Conservation (phyloP, 2,888 invertebrate genomes). For the Dasysyrphus albostriatus region DNA sequence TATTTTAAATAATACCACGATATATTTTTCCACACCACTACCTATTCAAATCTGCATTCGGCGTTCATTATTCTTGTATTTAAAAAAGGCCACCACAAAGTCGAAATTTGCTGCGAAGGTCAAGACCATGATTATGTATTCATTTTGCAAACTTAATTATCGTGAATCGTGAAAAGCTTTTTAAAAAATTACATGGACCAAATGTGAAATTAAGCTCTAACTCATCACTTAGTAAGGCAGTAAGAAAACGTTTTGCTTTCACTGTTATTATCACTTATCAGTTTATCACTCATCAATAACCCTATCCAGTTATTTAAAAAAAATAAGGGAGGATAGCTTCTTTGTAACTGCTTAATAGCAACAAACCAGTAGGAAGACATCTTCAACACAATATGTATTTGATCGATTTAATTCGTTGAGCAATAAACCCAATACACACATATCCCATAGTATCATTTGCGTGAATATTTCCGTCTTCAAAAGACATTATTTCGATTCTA, state of each 20-base stretch:
- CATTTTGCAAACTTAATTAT: not conserved
- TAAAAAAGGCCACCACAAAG: not conserved
- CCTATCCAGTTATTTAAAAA: not conserved
- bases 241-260: not conserved
- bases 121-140: not conserved
- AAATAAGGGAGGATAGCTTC: not conserved
- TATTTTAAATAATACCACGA: too few relatives aligned
- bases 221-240: not conserved
- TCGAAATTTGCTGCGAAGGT: not conserved
- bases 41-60: not conserved
- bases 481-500: slow-evolving; percentile 42
- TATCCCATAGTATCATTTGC: slow-evolving; percentile 46
- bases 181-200: not conserved
- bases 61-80: not conserved
- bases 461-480: slow-evolving; percentile 50
- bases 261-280: not conserved
- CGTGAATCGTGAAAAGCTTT: not conserved
- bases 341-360: not conserved
- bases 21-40: too few relatives aligned
- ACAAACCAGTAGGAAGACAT: slow-evolving; percentile 28
- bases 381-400: slow-evolving; percentile 21
- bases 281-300: not conserved
- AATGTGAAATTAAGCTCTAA: not conserved
- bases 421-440: slow-evolving; percentile 18
- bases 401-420: slow-evolving; percentile 49